A percentile compares a stretch with the other conserved stretches of the same genome.
These are phyloP conservation scores for Drosophila triauraria DNA, from an alignment of 1,140 invertebrate species.

Conservation along the genomic window DNA sequence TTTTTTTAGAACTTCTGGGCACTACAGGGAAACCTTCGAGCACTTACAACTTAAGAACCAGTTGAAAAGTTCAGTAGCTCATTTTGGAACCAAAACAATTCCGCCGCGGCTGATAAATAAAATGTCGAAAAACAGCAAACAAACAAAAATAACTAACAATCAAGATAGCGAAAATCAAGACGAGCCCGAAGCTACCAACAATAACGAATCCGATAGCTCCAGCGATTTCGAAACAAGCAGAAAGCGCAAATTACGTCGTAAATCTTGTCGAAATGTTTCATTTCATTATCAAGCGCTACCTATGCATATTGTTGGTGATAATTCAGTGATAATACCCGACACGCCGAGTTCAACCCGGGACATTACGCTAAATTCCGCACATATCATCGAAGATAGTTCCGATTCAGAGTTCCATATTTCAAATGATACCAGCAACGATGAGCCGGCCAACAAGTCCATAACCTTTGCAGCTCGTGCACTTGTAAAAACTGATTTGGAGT, in stretches of 20 bases:
- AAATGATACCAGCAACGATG: constrained; percentile 64
- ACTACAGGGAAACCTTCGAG: background rate
- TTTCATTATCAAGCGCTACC: constrained; percentile 57
- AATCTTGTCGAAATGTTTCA: constrained; percentile 14
- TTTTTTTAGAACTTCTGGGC: too few species aligned
- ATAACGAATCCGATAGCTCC: constrained; percentile 21
- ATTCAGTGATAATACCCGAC: background rate
- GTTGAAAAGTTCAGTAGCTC: constrained; percentile 3
- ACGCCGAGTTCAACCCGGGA: constrained; percentile 35
- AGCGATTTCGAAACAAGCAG: constrained; percentile 47
- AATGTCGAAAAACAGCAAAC: constrained; percentile 41
- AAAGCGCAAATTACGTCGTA: constrained; percentile 48
- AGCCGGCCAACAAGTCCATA: constrained; percentile 33
- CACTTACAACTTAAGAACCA: background rate
- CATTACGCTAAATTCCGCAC: constrained; percentile 41
- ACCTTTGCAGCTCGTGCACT: constrained; percentile 38
- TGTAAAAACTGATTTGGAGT: constrained; percentile 33
- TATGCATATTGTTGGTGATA: constrained; percentile 30
- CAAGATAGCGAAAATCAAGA: background rate
- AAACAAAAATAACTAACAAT: background rate
- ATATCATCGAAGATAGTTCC: constrained; percentile 56
- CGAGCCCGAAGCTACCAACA: background rate
- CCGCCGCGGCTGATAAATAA: background rate
- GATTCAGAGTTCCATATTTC: constrained; percentile 67
- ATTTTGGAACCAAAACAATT: constrained; percentile 46